Evolutionary conservation across 2,113 vertebrate genomes (phyloP).

Genomic region (Pyrgilauda ruficollis): DNA sequence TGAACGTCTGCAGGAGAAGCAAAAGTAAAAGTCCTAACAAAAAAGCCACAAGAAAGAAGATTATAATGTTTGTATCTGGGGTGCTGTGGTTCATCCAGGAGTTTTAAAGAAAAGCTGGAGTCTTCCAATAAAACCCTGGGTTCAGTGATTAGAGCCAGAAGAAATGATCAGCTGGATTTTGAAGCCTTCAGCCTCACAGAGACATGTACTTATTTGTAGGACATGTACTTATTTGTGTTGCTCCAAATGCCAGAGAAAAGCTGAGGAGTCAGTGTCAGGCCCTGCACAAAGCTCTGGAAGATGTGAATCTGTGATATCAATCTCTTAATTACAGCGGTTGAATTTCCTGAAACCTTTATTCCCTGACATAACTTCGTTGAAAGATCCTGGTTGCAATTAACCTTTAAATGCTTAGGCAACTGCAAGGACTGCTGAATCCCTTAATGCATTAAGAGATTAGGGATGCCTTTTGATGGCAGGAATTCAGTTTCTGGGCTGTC

Average conservation of each 20-base stretch:
- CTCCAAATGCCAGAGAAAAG: neutral
- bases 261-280: neutral
- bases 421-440: neutral
- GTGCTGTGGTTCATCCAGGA: neutral
- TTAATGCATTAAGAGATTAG: neutral
- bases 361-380: neutral
- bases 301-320: neutral
- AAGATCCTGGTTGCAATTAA: conserved; percentile 10
- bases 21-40: neutral
- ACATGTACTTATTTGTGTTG: neutral
- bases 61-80: neutral
- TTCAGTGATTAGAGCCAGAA: neutral
- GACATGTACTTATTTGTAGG: neutral
- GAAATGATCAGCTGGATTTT: neutral
- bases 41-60: neutral
- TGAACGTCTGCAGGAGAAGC: neutral
- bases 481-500: neutral
- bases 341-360: conserved; percentile 26
- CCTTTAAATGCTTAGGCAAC: neutral
- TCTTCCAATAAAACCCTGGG: neutral
- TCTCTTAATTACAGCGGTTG: neutral
- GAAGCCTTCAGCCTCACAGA: neutral
- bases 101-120: neutral
- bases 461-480: neutral
- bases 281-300: neutral